These are phyloP conservation scores for Papilio dardanus DNA, from an alignment of 1,140 invertebrate genomes.

Conservation along the genomic window DNA sequence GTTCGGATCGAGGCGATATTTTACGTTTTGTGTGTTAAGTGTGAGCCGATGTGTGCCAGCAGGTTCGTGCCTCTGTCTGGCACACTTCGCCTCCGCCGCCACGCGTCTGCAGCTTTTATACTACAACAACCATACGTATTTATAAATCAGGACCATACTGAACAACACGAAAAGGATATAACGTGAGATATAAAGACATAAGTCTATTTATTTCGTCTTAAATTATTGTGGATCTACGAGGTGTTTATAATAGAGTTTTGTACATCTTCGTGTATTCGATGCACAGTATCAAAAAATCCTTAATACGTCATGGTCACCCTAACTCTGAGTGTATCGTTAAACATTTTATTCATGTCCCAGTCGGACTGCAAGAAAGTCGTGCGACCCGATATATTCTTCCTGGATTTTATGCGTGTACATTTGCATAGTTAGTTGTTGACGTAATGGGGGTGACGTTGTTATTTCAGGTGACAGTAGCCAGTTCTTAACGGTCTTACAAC, in stretches of 20 bases:
- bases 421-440: slow-evolving; percentile 19
- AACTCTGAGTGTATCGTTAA: slow-evolving; percentile 19
- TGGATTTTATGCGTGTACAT: slow-evolving; percentile 25
- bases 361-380: slow-evolving; percentile 28
- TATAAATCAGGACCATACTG: neutral
- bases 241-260: no score
- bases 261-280: no score
- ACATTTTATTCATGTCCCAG: slow-evolving; percentile 33
- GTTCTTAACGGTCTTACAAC: slow-evolving; percentile 23
- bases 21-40: slow-evolving; percentile 44
- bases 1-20: slow-evolving; percentile 35
- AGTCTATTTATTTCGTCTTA: no score
- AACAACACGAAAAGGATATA: neutral
- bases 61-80: slow-evolving; percentile 51
- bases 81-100: slow-evolving; percentile 44
- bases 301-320: neutral
- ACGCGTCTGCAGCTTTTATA: slow-evolving; percentile 26
- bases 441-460: slow-evolving; percentile 36
- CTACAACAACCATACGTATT: neutral
- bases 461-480: slow-evolving; percentile 19
- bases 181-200: neutral
- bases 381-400: slow-evolving; percentile 36
- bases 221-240: no score
- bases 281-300: no score
- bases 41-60: slow-evolving; percentile 52